Evolutionary conservation across 2,113 vertebrate genomes (phyloP), one percentile per base, ranked within the genome.

Genomic region (Bos indicus): DNA sequence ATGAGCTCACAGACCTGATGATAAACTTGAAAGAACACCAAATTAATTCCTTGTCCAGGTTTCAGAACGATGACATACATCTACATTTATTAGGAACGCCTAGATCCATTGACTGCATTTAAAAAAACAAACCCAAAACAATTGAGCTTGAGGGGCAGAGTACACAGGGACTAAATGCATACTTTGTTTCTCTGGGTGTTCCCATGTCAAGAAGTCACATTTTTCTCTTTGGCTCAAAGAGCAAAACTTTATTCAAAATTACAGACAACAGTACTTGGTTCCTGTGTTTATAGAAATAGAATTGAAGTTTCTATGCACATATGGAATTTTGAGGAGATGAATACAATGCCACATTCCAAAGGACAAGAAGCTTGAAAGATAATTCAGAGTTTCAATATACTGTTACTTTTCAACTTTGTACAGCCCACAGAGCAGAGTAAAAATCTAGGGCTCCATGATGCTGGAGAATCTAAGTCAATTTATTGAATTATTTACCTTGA

Each of bases 171-270:
- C 46, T 88, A 30, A 64, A 89, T 71, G 60, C 62, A 87, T 85
- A 57, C 51, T 86, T 43, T 46, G 46, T 77, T 89, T 94, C 84
- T 43, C 36, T 90, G 52, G 52, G 57, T 91, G 26, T 93, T 87
- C 43, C 54, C 36, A 78, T 60, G 54, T 92, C 74, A 92, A 60
- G 33, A 90, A 43, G 17, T 36, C 60, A 83, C 60, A 74, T 88
- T 95, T 71, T 97, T 95, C 78, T 94, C 81, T 98, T 71, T 97
- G 96, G 90, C 94, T 98, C 94, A 80, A 40, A 57, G 71, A 92
- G 60, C 82, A 97, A 86, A 78, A 85, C 88, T 92, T 97, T 93
- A 94, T 81, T 96, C 64, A 95, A 67, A 93, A 88, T 93, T 93
- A 80, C 17, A 59, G 36, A 40, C 46, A 95, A 28, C 2, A 36